Conservation (phyloP, 2,888 invertebrate genomes). For the Microctonus brassicae region DNA sequence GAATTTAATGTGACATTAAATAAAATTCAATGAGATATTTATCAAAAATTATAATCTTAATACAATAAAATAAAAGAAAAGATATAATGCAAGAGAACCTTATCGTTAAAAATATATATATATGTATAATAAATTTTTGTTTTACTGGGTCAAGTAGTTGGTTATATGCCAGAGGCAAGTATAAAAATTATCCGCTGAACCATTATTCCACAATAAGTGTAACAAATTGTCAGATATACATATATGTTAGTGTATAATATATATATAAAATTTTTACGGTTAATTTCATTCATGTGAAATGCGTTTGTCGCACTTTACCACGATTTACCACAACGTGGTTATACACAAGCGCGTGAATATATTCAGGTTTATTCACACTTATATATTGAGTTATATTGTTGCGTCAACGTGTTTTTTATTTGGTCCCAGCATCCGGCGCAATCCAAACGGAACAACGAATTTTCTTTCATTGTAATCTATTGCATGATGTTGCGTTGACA, state of each 20-base stretch:
- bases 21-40: not conserved
- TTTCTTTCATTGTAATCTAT: constrained; percentile 5
- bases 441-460: constrained; percentile 18
- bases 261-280: not conserved
- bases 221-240: not conserved
- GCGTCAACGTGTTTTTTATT: constrained; percentile 17
- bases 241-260: not conserved
- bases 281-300: constrained; percentile 21
- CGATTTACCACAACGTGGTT: constrained; percentile 6
- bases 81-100: not conserved
- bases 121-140: not conserved
- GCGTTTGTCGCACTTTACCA: constrained; percentile 10
- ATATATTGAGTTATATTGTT: constrained; percentile 18
- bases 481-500: not conserved
- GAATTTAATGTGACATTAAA: not conserved
- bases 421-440: constrained; percentile 18
- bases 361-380: not conserved
- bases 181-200: not conserved
- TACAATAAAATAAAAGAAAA: not conserved
- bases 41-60: not conserved
- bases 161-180: not conserved
- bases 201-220: not conserved
- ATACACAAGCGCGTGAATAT: not conserved
- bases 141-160: constrained; percentile 23
- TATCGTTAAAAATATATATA: constrained; percentile 12